Evolutionary conservation across 2,888 invertebrate genomes (phyloP), one percentile per base, ranked within the genome.

Genomic region (Ochlodes sylvanus): DNA sequence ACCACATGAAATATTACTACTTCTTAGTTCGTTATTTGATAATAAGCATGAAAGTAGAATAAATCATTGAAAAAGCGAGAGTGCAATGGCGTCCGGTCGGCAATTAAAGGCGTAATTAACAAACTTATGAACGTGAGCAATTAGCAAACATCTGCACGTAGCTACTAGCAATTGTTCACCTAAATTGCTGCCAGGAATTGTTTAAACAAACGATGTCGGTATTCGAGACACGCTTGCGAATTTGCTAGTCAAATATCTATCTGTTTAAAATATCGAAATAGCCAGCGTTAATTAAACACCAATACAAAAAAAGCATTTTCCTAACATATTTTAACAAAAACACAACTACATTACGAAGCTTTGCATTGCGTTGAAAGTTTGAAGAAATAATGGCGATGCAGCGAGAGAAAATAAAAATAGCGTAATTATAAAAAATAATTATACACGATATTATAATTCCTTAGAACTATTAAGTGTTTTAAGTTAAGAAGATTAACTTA

Each of bases 71-170:
- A 76, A 81, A 79, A 83, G 79, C 76, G 80, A 83, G 79, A 83
- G 82, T 76, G 69, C 73, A 72, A 71, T 73, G 65, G 71, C 41
- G 77, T 71, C 72, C 72, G 61, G 70, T 69, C 56, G 67, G 76
- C 76, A 79, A 81, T 83, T 79, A 80, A 76, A 72, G 70, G 62
- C 71, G 77, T 78, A 82, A 84, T 82, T 80, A 84, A 77, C 65
- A 63, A 71, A 71, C 75, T 76, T 76, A 79, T 72, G 71, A 73
- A 77, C 73, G 72, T 69, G 54, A 62, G 71, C 71, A 72, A 75
- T 76, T 73, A 75, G 70, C 70, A 72, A 72, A 75, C 75, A 71
- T 71, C 70, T 68, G 55, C 68, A 68, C 68, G 68, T 63, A 63
- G 56, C 75, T 73, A 69, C 72, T 44, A 68, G 62, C 63, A 65